Evolutionary conservation across 2,113 vertebrate species (phyloP).

Genomic region (Neogale vison): DNA sequence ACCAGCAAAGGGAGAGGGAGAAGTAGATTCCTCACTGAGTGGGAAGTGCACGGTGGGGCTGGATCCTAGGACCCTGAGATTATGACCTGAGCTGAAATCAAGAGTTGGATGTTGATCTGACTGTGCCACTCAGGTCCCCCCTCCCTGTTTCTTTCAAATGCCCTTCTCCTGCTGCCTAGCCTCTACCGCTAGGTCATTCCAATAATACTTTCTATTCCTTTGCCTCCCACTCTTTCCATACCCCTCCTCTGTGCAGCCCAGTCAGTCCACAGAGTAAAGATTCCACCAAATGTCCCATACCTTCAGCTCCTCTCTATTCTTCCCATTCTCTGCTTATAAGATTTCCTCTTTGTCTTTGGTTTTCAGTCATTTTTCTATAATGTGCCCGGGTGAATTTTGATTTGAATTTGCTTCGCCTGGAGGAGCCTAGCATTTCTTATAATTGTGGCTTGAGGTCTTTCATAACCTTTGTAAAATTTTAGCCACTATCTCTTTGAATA

Average conservation of each 20-base stretch:
- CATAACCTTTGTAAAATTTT: not conserved
- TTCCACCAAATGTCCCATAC: not conserved
- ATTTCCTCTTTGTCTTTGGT: not conserved
- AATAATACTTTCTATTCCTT: not conserved
- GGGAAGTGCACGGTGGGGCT: not conserved
- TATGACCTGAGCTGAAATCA: not conserved
- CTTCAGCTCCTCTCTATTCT: too few relatives aligned
- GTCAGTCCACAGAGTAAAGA: not conserved
- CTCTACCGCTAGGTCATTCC: rapidly evolving
- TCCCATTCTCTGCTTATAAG: not conserved
- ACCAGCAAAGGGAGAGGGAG: not conserved
- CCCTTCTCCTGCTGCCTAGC: not conserved
- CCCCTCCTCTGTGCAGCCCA: not conserved
- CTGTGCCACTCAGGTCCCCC: not conserved
- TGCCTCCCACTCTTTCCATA: not conserved
- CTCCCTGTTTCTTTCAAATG: not conserved
- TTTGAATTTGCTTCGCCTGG: not conserved
- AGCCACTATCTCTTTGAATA: not conserved
- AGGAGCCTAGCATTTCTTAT: not conserved
- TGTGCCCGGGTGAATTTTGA: not conserved
- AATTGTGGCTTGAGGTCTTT: not conserved
- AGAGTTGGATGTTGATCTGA: not conserved
- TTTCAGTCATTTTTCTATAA: not conserved
- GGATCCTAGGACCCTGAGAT: not conserved
- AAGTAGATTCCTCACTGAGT: not conserved